phyloP scores from a whole-genome alignment of 2,113 vertebrate species.

The Anarrhichthys ocellatus region DNA sequence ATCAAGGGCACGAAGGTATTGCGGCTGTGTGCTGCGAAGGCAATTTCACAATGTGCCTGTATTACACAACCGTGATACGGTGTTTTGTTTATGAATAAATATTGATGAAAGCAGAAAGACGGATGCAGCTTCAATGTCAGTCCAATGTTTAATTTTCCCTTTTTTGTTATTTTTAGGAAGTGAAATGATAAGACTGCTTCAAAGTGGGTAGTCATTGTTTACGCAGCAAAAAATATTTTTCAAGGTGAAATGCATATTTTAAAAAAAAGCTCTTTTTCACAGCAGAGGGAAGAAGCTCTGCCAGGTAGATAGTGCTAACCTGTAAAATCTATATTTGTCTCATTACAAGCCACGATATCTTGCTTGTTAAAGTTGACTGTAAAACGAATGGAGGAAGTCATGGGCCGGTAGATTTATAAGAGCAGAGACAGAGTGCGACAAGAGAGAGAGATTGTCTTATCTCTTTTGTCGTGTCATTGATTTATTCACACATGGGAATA shows the following conservation, averaged over 20 bases:
- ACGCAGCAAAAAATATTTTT: conserved; percentile 49
- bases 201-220: conserved; percentile 16
- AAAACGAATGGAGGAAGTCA: conserved; percentile 41
- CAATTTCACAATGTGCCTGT: conserved; percentile 34
- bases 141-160: conserved; percentile 17
- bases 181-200: conserved; percentile 29
- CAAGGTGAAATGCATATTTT: conserved; percentile 58
- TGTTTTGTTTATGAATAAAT: conserved; percentile 39
- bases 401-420: conserved; percentile 33
- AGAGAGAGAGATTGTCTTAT: conserved; percentile 32
- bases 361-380: conserved; percentile 54
- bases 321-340: conserved; percentile 56
- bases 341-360: conserved; percentile 38
- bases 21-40: conserved; percentile 36
- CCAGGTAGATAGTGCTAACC: conserved; percentile 10
- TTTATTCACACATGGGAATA: conserved; percentile 60
- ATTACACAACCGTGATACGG: conserved; percentile 23
- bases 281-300: neutral
- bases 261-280: conserved; percentile 38
- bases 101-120: conserved; percentile 30
- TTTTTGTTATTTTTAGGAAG: conserved; percentile 28
- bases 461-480: conserved; percentile 56
- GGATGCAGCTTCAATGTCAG: neutral
- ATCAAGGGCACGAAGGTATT: conserved; percentile 22
- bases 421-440: conserved; percentile 7